These are phyloP conservation scores for Mustela nigripes DNA, from an alignment of 2,113 vertebrate genomes.

Conservation along the genomic window DNA sequence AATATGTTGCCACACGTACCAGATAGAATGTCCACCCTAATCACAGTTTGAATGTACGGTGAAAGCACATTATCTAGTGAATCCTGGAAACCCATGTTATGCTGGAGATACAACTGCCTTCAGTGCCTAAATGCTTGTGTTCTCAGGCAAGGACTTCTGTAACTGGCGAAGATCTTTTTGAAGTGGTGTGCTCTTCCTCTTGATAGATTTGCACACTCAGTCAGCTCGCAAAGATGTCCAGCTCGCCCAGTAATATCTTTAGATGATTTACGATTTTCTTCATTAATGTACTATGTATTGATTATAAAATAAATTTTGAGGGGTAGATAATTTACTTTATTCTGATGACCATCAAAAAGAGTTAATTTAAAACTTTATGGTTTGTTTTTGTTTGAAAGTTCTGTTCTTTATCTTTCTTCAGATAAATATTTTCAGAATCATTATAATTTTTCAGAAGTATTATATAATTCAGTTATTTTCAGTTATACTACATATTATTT, in stretches of 20 bases:
- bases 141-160: neutral
- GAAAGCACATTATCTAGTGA: neutral
- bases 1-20: neutral
- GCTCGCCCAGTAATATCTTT: neutral
- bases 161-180: neutral
- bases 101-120: neutral
- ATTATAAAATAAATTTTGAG: neutral
- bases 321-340: neutral
- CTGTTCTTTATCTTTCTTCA: neutral
- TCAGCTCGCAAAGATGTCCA: neutral
- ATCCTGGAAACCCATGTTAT: neutral
- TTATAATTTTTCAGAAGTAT: neutral
- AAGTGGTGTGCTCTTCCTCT: neutral
- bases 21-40: neutral
- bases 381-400: neutral
- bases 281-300: neutral
- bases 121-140: neutral
- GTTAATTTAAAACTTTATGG: neutral
- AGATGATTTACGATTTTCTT: neutral
- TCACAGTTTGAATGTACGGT: neutral
- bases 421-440: neutral
- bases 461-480: neutral
- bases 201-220: neutral
- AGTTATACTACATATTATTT: neutral
- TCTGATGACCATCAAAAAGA: neutral